These are phyloP conservation scores for Anas flavirostris DNA, from an alignment of 2,797 vertebrate genomes.

Conservation along the genomic window DNA sequence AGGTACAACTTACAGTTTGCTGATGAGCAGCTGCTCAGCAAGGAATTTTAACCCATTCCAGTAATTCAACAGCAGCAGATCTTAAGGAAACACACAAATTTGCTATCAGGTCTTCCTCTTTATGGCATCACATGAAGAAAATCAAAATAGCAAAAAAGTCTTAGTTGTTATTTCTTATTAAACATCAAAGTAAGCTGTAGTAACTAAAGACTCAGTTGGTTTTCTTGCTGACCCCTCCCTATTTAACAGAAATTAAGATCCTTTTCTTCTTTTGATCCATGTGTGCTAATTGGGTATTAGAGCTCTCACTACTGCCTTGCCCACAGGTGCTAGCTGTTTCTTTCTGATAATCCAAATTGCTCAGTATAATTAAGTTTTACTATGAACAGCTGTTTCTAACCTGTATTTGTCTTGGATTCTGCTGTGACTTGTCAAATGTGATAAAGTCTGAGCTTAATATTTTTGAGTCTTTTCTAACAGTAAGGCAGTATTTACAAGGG, in stretches of 20 bases:
- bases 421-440: not conserved
- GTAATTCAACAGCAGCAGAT: not conserved
- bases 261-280: constrained; percentile 1
- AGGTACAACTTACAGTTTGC: not conserved
- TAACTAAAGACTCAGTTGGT: not conserved
- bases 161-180: not conserved
- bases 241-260: not conserved
- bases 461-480: not conserved
- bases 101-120: not conserved
- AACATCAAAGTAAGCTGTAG: not conserved
- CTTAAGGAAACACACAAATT: not conserved
- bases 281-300: not conserved
- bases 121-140: not conserved
- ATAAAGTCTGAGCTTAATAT: not conserved
- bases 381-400: not conserved
- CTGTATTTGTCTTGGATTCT: not conserved
- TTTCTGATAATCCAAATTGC: not conserved
- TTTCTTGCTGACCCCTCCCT: not conserved
- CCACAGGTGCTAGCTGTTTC: not conserved
- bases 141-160: not conserved
- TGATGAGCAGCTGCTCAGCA: not conserved
- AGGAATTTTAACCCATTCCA: not conserved
- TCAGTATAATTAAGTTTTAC: not conserved
- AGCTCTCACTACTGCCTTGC: not conserved
- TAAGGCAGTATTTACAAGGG: not conserved